These are phyloP conservation scores for Acheta domesticus DNA, from an alignment of 2,888 invertebrate species.

Conservation along the genomic window DNA sequence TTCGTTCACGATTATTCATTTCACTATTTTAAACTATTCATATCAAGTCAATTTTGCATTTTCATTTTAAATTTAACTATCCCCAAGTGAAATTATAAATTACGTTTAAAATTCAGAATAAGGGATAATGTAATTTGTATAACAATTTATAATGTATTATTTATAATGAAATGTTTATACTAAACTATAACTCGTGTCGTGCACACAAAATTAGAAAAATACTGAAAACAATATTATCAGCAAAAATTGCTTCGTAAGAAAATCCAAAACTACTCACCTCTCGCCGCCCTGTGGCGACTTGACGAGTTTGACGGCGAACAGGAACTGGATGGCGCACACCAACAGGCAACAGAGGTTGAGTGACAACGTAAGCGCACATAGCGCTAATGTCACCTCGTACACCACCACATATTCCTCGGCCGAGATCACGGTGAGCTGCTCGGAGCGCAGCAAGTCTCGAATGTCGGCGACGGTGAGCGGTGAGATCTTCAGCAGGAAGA, in stretches of 20 bases:
- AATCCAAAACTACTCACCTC: conserved; percentile 50
- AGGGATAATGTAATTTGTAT: too few relatives aligned
- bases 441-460: conserved; percentile 54
- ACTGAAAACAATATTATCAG: too few relatives aligned
- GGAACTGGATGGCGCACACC: conserved; percentile 90
- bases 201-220: too few relatives aligned
- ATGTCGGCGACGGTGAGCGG: conserved; percentile 56
- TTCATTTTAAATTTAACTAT: too few relatives aligned
- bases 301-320: conserved; percentile 88
- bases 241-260: not conserved
- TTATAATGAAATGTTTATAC: too few relatives aligned
- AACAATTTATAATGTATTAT: too few relatives aligned
- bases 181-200: too few relatives aligned
- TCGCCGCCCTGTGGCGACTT: conserved; percentile 77
- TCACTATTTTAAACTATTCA: too few relatives aligned
- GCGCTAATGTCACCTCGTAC: conserved; percentile 85
- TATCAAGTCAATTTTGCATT: too few relatives aligned
- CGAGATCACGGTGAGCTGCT: conserved; percentile 57
- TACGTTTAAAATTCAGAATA: too few relatives aligned
- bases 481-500: conserved; percentile 81
- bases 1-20: too few relatives aligned
- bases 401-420: conserved; percentile 82
- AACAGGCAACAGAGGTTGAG: conserved; percentile 86
- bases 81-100: too few relatives aligned
- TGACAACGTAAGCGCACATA: conserved; percentile 83